Base-by-base conservation (phyloP, 2,888 invertebrate genomes). In the Tipula lateralis region DNA sequence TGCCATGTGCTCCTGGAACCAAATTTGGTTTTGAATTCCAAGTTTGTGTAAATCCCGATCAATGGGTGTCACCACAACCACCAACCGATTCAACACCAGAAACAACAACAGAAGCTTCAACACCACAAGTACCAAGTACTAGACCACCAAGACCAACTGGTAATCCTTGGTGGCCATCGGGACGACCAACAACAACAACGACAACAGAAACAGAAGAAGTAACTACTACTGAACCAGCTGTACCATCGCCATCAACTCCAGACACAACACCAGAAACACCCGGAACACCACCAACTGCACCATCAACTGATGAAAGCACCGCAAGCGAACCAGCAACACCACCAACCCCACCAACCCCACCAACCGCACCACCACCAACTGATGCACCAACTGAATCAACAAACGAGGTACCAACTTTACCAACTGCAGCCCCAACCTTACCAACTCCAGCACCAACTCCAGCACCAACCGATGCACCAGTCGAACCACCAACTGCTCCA, bases 1-100 rank as follows among this genome's bases (percentile, higher is more conserved):
- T 29, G 81, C 81, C 81, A 2, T 81, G 81, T 81, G 81, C 81
- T 12, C n/a, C 81, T 29, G 90, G 89, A 1, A 87, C 88, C 85
- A 85, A 88, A 1, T 90, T 90, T 86, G 87, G 88, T 81, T 90
- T 88, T 84, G 88, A 88, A 24, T 87, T 89, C 84, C 90, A 90
- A 86, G 85, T 87, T 39, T 90, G 90, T 85, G 86, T 85, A 1
- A 50, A 44, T n/a, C 85, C 85, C 2, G 36, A 44, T 44, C 84
- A 84, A 16, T 85, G 86, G 86, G 29, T 36, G 13, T 66, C 84
- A 36, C 84, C 85, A 66, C 83, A 9, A 12, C 83, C 44, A 83
- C 44, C 85, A 29, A 50, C 83, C 3, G 34, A 29, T 29, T 66
- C 84, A 16, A 44, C 84, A 13, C 19, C 44, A 66, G 19, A 2